These are phyloP conservation scores for Polydrusus tereticollis DNA, from an alignment of 2,888 invertebrate species.

Conservation along the genomic window DNA sequence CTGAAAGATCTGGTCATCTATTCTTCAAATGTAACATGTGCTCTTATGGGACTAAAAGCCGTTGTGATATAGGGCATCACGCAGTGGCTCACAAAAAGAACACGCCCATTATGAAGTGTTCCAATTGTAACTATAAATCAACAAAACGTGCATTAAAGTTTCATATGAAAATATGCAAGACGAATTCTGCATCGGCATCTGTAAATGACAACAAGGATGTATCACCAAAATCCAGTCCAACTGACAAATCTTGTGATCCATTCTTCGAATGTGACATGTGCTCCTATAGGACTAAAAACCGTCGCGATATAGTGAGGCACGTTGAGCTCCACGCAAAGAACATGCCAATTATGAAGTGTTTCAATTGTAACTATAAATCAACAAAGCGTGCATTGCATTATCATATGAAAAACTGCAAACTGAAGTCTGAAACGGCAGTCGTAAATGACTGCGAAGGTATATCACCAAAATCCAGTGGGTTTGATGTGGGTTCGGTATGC, in stretches of 20 bases:
- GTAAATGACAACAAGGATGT: neutral
- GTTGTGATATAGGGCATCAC: too few relatives aligned
- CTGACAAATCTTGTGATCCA: neutral
- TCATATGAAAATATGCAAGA: neutral
- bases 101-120: slow-evolving; percentile 4
- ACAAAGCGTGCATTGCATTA: neutral
- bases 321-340: neutral
- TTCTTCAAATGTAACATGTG: neutral
- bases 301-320: neutral
- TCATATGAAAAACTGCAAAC: neutral
- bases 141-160: neutral
- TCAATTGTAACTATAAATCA: neutral
- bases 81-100: neutral
- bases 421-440: neutral
- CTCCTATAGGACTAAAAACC: neutral
- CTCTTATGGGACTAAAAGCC: neutral
- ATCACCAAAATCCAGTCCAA: too few relatives aligned
- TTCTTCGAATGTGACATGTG: neutral
- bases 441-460: neutral
- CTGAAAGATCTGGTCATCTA: neutral
- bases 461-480: too few relatives aligned
- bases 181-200: neutral
- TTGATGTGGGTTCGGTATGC: too few relatives aligned
- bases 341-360: neutral
- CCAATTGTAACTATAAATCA: slow-evolving; percentile 7